Base-by-base conservation (phyloP, 1,140 invertebrate species). In the Bombus waltoni region DNA sequence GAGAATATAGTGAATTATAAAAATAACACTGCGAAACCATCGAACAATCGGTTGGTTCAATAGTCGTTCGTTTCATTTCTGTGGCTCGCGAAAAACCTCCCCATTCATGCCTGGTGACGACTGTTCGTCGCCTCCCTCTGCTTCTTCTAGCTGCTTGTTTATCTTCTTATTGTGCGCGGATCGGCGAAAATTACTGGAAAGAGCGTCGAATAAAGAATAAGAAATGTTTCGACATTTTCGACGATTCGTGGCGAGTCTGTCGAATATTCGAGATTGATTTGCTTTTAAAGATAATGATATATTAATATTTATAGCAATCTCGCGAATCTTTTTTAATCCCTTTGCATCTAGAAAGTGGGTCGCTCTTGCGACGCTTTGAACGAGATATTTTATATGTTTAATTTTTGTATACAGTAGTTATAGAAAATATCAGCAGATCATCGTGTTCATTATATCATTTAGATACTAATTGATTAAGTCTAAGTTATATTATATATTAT, bases 11-110 rank as follows among this genome's bases (percentile, higher is more conserved):
- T 91, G 92, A 94, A 94, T 95, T 94, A 94, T 93, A 94, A 95
- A 94, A 95, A 95, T 94, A 95, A 94, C 94, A 94, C 89, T 89
- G 88, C 85, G 88, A 89, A 89, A 83, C 89, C 90, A 94, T 93
- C 93, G 93, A 94, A 94, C 93, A 94, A 95, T 95, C 92, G 94
- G 87, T 90, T 82, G 91, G 90, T 94, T 91, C 65, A 91, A 87
- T 88, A 81, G 87, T 80, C 91, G n/a, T 22, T 32, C 90, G 80
- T 86, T 28, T 28, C 70, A 65, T 74, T 73, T 74, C 84, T 68
- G 10, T 44, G 35, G 40, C 35, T 73, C 62, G 59, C 66, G 72
- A 81, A 77, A 86, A 83, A 75, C 59, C 65, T 81, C 8, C 80
- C 44, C 59, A 65, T 86, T 70, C 71, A 81, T 9, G 11, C 1